Base-by-base conservation (phyloP, 2,797 vertebrate genomes). In the Syncerus caffer region DNA sequence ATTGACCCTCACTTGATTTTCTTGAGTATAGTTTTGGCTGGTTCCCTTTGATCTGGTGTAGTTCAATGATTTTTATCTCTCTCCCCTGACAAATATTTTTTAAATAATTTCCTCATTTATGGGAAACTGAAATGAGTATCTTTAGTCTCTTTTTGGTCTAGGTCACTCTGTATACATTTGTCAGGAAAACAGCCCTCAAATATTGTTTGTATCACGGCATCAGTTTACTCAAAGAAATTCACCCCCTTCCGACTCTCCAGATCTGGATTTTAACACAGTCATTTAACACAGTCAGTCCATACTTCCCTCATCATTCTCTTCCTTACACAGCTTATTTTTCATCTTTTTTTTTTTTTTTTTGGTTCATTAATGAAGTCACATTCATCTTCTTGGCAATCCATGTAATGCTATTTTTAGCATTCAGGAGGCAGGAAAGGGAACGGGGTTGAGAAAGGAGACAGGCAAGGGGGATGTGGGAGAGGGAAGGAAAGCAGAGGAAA, bases 321-420 rank as follows among this genome's bases (percentile, higher is more conserved):
- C 25, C 27, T 85, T 14, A 51, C 19, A 23, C 85, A 74, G 27
- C 27, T 93, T 27, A 27, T 89, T 93, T 95, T 83, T 94, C 34
- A 90, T 91, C 38, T 74, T 90, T 93, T 25, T 79, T 96, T 79
- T 42, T 34, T 93, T 74, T 45, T 23, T 58, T 93, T 76, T 93
- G 34, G 60, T 62, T 97, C 55, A 85, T 42, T 84, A 80, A 93
- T 76, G 23, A 96, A 71, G 51, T 87, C n/a, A 85, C 60, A 89
- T 76, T 62, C 12, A 57, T 90, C 82, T 95, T 95, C 58, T 82
- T 84, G 57, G 38, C 53, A 84, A 64, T 27, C 4, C 53, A n/a
- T 6, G 8, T 47, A 58, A 80, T 55, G 23, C 19, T 83, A 11
- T 11, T 55, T 57, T 67, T 10, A 45, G 34, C 15, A 42, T 85